These are phyloP conservation scores for Atta texana DNA, from an alignment of 1,140 invertebrate species.

Conservation along the genomic window DNA sequence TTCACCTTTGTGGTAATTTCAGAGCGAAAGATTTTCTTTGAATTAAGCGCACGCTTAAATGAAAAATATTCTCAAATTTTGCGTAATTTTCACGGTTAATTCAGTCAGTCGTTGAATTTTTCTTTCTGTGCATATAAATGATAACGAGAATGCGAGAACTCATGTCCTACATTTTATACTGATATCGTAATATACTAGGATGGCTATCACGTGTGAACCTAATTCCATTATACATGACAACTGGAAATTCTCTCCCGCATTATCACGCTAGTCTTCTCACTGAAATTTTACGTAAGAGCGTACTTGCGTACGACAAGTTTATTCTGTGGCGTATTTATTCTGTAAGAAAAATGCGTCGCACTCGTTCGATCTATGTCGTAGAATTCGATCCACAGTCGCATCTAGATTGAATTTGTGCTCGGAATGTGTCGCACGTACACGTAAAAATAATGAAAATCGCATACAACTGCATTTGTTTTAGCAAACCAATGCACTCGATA, in stretches of 20 bases:
- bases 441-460: slow-evolving; percentile 20
- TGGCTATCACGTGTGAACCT: slow-evolving; percentile 38
- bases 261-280: slow-evolving; percentile 29
- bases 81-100: neutral
- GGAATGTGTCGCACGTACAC: slow-evolving; percentile 1
- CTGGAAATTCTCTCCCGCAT: slow-evolving; percentile 56
- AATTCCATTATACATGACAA: slow-evolving; percentile 55
- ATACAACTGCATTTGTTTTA: neutral
- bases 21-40: neutral
- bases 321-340: slow-evolving; percentile 16
- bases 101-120: slow-evolving; percentile 13
- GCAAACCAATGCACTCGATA: neutral
- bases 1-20: neutral
- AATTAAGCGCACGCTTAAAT: neutral
- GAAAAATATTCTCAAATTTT: slow-evolving; percentile 16
- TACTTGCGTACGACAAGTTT: neutral
- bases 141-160: slow-evolving; percentile 23
- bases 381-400: neutral
- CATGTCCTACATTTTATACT: slow-evolving; percentile 39
- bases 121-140: neutral
- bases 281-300: slow-evolving; percentile 39
- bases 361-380: neutral
- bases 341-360: neutral
- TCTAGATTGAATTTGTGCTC: neutral
- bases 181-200: slow-evolving; percentile 19